phyloP scores from a whole-genome alignment of 2,797 vertebrate genomes.

The Fratercula arctica region DNA sequence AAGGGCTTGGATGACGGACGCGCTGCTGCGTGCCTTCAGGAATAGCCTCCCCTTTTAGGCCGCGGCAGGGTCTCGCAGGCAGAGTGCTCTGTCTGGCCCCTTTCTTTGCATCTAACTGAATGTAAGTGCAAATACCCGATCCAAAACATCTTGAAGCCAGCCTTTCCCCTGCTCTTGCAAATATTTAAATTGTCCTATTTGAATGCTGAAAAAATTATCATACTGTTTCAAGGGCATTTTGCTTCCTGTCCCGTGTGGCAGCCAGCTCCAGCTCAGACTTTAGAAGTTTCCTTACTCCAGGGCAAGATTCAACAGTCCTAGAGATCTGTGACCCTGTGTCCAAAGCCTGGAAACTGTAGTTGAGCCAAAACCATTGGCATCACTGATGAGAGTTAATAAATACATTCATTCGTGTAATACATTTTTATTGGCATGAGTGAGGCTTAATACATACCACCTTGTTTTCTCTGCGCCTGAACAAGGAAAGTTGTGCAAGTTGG shows the following conservation, averaged over 20 bases:
- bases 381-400: slow-evolving; percentile 48
- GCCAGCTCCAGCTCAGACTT: neutral
- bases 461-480: slow-evolving; percentile 17
- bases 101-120: neutral
- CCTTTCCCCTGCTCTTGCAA: neutral
- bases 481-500: slow-evolving; percentile 13
- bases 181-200: neutral
- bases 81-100: neutral
- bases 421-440: slow-evolving; percentile 38
- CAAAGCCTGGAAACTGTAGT: slow-evolving; percentile 8
- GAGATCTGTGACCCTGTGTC: slow-evolving; percentile 28
- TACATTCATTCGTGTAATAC: slow-evolving; percentile 41
- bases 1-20: accelerated
- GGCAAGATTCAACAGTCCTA: neutral
- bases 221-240: neutral
- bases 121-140: neutral
- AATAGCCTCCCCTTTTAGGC: neutral
- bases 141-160: neutral
- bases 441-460: slow-evolving; percentile 31
- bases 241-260: neutral
- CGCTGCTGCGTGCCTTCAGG: neutral
- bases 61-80: neutral
- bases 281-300: neutral
- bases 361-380: slow-evolving; percentile 46
- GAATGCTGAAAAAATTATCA: neutral